phyloP scores from a whole-genome alignment of 1,140 invertebrate genomes.

The Cotesia glomerata region DNA sequence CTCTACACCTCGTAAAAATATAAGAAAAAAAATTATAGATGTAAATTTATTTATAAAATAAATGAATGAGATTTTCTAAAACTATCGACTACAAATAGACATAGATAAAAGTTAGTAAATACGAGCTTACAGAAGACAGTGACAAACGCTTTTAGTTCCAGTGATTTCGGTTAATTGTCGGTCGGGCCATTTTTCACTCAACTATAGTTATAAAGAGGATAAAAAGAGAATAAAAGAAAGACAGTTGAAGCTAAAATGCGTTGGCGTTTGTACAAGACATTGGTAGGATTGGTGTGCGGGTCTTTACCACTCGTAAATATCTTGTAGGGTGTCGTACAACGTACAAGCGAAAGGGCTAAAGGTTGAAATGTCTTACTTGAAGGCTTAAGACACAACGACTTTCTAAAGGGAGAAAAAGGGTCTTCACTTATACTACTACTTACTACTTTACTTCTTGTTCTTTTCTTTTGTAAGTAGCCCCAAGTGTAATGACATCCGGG shows the following conservation, averaged over 20 bases:
- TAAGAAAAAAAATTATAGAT: no score
- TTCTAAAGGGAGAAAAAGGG: constrained; percentile 18
- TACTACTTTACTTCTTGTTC: not conserved
- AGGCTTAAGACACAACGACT: constrained; percentile 20
- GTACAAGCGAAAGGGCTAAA: constrained; percentile 35
- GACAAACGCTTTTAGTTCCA: constrained; percentile 35
- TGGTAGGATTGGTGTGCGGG: not conserved
- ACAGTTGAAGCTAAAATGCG: not conserved
- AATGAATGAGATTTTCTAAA: not conserved
- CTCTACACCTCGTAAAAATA: no score
- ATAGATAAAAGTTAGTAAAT: not conserved
- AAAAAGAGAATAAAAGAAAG: not conserved
- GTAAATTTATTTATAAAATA: no score
- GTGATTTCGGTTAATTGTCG: constrained; percentile 47
- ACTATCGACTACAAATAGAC: not conserved
- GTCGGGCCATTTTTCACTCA: constrained; percentile 40
- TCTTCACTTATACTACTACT: not conserved
- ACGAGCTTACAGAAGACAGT: constrained; percentile 28
- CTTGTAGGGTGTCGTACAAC: constrained; percentile 21
- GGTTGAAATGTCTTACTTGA: constrained; percentile 34
- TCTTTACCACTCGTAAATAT: constrained; percentile 29
- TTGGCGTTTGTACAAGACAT: not conserved
- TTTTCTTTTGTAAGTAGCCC: constrained; percentile 37
- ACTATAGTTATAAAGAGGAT: not conserved
- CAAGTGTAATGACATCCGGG: constrained; percentile 32